Evolutionary conservation across 2,888 invertebrate species (phyloP), one percentile per base, ranked within the genome.

Genomic region (Phasia obesa): DNA sequence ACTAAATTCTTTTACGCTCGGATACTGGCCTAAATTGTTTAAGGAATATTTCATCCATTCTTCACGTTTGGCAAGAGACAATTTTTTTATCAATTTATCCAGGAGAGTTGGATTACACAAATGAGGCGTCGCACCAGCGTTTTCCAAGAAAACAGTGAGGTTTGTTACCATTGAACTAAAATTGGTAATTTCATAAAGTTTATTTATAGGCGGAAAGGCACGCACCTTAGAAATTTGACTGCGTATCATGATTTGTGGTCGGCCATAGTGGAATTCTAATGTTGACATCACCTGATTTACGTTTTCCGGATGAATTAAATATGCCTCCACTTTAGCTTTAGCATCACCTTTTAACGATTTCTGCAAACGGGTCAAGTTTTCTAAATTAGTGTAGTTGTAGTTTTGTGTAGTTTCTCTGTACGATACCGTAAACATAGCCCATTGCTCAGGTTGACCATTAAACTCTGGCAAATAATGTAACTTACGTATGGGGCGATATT

Each of bases 361-460:
- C 21, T 65, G 49, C 0, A 65, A 9, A 2, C 81, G 76, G 25
- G 67, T 42, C 7, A 79, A 25, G 57, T 85, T 85, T 53, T 85
- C 81, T 2, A 78, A 53, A 23, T 80, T 64, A 2, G 76, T 67
- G 59, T 83, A 84, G 5, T 57, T 49, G 21, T 73, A 82, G 9
- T 38, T 49, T 4, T 38, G 44, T 6, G 81, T 74, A 1, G 81
- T 82, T 49, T 84, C 65, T 0, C n/a, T 13, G 1, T 27, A 65
- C 4, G 65, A 49, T 0, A 49, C 49, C 4, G 65, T 19, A 55
- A 85, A 85, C 74, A 85, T 78, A 7, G 85, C 85, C 81, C 84
- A 85, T 77, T 85, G 74, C 51, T 82, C 75, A 19, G 85, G 77
- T 25, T 53, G 25, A 11, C 81, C 76, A 51, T 23, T 57, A 17